Percentiles rank a stretch among this genome's conserved stretches.
Conservation (phyloP, 2,113 vertebrate genomes). For the Genyomyrus donnyi region DNA sequence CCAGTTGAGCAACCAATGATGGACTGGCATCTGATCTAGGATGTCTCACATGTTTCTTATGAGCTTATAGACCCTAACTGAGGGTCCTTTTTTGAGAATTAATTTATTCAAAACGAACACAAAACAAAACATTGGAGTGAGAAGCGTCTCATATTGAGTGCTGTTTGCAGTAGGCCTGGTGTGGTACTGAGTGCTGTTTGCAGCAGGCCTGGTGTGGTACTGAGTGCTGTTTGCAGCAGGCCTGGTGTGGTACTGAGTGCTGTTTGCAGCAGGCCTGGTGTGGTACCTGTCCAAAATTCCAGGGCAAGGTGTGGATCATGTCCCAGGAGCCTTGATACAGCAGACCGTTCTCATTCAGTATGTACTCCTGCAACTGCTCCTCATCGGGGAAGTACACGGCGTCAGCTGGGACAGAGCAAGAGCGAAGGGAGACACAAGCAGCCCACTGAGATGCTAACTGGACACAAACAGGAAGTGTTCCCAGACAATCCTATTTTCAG, state of each 20-base stretch:
- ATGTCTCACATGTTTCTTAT: not conserved
- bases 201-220: too few species aligned
- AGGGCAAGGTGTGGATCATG: slow-evolving; percentile 56
- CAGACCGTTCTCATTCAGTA: slow-evolving; percentile 74
- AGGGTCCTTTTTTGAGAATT: not conserved
- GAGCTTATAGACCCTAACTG: not conserved
- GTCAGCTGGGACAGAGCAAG: slow-evolving; percentile 55
- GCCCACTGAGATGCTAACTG: not conserved
- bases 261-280: not conserved
- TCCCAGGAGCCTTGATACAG: slow-evolving; percentile 69
- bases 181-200: too few species aligned
- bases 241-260: too few species aligned
- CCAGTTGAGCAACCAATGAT: not conserved
- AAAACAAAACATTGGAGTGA: not conserved
- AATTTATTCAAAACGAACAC: not conserved
- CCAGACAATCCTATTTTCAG: not conserved
- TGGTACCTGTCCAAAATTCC: slow-evolving; percentile 80
- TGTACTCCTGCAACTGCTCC: slow-evolving; percentile 66
- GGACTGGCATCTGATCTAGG: not conserved
- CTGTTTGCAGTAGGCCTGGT: too few species aligned
- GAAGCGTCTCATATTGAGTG: not conserved
- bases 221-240: too few species aligned
- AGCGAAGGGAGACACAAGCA: not conserved
- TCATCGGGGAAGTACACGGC: slow-evolving; percentile 69
- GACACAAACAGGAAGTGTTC: slow-evolving; percentile 4